Evolutionary conservation across 1,140 invertebrate genomes (phyloP).

Genomic region (Bombus breviceps): DNA sequence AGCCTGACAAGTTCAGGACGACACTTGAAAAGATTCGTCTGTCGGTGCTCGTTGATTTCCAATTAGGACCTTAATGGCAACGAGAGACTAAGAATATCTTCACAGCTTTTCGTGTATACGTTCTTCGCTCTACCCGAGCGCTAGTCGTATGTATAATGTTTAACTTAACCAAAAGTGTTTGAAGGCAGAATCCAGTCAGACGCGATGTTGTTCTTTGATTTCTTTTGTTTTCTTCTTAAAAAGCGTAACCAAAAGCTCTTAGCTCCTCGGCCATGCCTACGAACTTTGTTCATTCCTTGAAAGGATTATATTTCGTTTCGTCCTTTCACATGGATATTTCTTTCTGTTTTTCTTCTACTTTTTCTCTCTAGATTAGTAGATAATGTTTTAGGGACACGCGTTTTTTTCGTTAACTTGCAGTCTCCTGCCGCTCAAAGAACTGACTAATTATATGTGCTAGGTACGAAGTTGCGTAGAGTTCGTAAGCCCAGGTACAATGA

Average conservation of each 20-base stretch:
- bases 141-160: not conserved
- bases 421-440: constrained; percentile 18
- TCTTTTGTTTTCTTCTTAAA: constrained; percentile 5
- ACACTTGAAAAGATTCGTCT: not conserved
- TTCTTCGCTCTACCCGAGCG: not conserved
- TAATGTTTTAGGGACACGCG: not conserved
- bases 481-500: not conserved
- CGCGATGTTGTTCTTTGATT: not conserved
- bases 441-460: constrained; percentile 31
- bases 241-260: constrained; percentile 48
- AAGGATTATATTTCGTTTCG: constrained; percentile 36
- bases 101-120: not conserved
- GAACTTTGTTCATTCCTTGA: constrained; percentile 55
- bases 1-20: not conserved
- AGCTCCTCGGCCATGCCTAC: constrained; percentile 27
- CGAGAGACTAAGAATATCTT: constrained; percentile 12
- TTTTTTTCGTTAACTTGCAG: not conserved
- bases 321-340: constrained; percentile 14
- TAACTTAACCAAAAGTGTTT: constrained; percentile 1
- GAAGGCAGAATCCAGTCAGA: not conserved
- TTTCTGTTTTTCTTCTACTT: not conserved
- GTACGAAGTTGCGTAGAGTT: not conserved
- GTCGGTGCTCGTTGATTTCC: not conserved
- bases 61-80: not conserved
- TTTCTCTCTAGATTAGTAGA: constrained; percentile 8